These are phyloP conservation scores for Megaceryle maxima DNA, from an alignment of 2,113 vertebrate genomes.

Conservation along the genomic window DNA sequence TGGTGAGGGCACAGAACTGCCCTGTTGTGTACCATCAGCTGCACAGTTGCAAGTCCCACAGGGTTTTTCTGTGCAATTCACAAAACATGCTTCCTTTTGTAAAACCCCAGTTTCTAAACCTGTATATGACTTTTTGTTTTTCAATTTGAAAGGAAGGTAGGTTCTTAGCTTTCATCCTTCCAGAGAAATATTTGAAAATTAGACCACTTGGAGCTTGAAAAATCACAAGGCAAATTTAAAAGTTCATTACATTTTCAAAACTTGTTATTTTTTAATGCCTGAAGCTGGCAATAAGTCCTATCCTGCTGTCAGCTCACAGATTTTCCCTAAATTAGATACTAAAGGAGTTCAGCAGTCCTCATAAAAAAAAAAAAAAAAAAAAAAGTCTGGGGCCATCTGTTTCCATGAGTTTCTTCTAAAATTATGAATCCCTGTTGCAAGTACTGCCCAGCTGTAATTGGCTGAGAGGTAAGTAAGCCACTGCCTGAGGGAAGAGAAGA, in stretches of 20 bases:
- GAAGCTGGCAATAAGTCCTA: slow-evolving; percentile 13
- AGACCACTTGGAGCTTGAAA: background rate
- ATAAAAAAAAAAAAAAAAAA: slow-evolving; percentile 17
- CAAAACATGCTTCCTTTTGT: background rate
- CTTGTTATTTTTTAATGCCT: slow-evolving; percentile 17
- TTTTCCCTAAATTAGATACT: slow-evolving; percentile 54
- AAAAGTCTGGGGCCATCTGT: slow-evolving; percentile 41
- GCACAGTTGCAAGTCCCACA: background rate
- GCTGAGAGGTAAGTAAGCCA: background rate
- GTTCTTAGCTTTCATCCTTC: background rate
- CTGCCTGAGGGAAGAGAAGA: background rate
- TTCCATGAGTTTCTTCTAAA: slow-evolving; percentile 40
- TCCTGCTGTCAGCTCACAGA: slow-evolving; percentile 44
- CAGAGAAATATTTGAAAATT: background rate
- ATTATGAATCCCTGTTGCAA: background rate
- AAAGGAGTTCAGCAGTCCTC: slow-evolving; percentile 37
- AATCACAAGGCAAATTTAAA: background rate
- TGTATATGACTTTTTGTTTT: background rate
- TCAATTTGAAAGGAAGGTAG: background rate
- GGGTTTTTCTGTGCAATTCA: background rate
- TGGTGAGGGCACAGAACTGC: background rate
- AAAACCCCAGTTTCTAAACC: background rate
- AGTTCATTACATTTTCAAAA: slow-evolving; percentile 1
- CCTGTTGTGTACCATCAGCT: background rate
- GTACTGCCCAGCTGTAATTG: slow-evolving; percentile 33